phyloP scores from a whole-genome alignment of 2,113 vertebrate species.

The Forbesichthys agassizii region DNA sequence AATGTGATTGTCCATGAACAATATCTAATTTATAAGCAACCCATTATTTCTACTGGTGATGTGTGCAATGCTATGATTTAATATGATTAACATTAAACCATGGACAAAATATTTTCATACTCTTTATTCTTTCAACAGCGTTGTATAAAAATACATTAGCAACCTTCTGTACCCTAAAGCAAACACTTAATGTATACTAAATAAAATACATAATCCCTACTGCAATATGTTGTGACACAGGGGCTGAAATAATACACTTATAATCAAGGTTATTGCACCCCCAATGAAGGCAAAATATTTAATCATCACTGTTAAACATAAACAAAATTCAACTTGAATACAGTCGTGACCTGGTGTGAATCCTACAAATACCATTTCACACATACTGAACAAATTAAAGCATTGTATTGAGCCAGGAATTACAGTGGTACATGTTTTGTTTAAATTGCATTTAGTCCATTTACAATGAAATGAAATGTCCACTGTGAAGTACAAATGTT shows the following conservation, averaged over 20 bases:
- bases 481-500: background rate
- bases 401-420: background rate
- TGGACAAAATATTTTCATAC: background rate
- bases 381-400: background rate
- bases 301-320: conserved; percentile 11
- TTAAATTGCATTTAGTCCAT: no score
- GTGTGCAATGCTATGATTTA: no score
- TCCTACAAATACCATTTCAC: background rate
- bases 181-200: conserved; percentile 5
- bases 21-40: no score
- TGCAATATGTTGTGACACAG: conserved; percentile 27
- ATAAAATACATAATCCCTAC: conserved; percentile 15
- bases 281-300: conserved; percentile 25
- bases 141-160: conserved; percentile 32
- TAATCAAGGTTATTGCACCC: conserved; percentile 18
- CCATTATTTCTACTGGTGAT: no score
- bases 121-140: conserved; percentile 47
- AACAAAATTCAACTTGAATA: background rate
- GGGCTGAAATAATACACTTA: conserved; percentile 10
- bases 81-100: background rate
- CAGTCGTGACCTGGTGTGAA: no score
- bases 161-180: conserved; percentile 1
- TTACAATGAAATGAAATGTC: no score
- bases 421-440: background rate
- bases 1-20: no score